Base-by-base conservation (phyloP, 2,888 invertebrate genomes). In the Clivina fossor region DNA sequence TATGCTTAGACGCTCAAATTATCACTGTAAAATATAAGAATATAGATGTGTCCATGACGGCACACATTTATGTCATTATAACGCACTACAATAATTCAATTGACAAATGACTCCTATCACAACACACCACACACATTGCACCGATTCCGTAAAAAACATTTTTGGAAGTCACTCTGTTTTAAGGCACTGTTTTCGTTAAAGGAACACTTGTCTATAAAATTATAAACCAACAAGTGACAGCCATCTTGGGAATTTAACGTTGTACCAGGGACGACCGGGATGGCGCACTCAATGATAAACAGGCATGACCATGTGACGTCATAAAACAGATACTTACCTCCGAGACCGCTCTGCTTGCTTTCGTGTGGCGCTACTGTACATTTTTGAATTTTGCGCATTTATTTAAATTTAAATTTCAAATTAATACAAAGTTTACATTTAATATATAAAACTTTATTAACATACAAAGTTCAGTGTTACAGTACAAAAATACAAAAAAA, bases 161-260 rank as follows among this genome's bases (percentile, higher is more conserved):
- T 59, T 58, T 57, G 58, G 61, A 64, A 64, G 60, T 64, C 62
- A 60, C 64, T 60, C 57, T 60, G 62, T 57, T 54, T 58, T 66
- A 69, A 67, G 66, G 68, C 67, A 67, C 67, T 66, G 59, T 62
- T 61, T 65, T 67, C 65, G 63, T 63, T 62, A 62, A 62, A 65
- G 60, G 51, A 38, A 40, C 55, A 55, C 58, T 65, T 64, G 63
- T 62, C 66, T 64, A 69, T 59, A 64, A 64, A 64, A 64, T 62
- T 62, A 61, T 61, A 62, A 64, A 72, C 72, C 72, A 73, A 73
- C 73, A 73, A 73, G 73, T 73, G 73, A 71, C 71, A 71, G 73
- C 73, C 73, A 73, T 73, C 64, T 73, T 73, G 71, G 60, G 37
- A 33, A 44, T 28, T 40, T 35, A 44, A 44, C 47, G 30, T 55